phyloP scores from a whole-genome alignment of 2,113 vertebrate species.

The Physeter macrocephalus region DNA sequence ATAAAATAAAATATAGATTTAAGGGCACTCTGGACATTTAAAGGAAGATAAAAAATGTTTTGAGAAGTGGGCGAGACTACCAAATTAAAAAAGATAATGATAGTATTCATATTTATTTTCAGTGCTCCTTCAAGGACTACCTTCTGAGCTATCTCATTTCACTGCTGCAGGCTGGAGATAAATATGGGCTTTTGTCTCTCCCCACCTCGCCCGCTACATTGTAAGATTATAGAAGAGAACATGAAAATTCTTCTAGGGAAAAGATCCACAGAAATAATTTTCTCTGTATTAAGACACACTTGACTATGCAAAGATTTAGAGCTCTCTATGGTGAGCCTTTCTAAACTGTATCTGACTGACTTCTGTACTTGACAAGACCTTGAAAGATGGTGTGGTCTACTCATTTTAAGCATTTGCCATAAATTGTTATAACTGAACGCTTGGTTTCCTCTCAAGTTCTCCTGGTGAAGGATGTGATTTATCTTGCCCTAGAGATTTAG shows the following conservation, averaged over 20 bases:
- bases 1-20: neutral
- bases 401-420: neutral
- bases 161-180: neutral
- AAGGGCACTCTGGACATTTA: neutral
- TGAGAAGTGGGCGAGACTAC: neutral
- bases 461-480: neutral
- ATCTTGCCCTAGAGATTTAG: neutral
- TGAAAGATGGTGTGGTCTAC: neutral
- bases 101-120: neutral
- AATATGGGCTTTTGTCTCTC: neutral
- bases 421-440: neutral
- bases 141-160: rapidly evolving
- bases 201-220: too few relatives aligned
- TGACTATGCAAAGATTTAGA: neutral
- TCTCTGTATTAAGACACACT: neutral
- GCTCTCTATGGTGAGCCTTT: neutral
- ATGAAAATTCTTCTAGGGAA: neutral
- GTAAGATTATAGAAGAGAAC: neutral
- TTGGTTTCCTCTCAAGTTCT: neutral
- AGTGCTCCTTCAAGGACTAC: neutral
- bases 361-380: neutral
- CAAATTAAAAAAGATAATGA: neutral
- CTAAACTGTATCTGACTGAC: neutral
- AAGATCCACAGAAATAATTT: neutral
- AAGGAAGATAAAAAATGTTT: neutral